Evolutionary conservation across 2,797 vertebrate genomes (phyloP).

Genomic region (Lophius americanus): DNA sequence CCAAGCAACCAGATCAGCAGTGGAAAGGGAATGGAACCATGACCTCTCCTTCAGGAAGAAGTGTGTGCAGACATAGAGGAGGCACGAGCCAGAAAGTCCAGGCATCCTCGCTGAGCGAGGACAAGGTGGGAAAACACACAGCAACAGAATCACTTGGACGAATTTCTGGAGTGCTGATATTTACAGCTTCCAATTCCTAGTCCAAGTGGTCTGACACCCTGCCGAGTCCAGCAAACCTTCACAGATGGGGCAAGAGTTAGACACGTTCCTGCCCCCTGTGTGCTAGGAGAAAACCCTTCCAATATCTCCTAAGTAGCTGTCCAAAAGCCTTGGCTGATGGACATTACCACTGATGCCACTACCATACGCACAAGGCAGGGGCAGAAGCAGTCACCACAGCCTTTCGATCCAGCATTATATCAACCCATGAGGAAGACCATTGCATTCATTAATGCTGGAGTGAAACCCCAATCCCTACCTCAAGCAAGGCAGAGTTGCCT

Average conservation of each 20-base stretch:
- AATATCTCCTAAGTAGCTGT: no score
- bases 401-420: no score
- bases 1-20: not conserved
- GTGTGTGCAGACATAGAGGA: not conserved
- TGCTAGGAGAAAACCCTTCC: not conserved
- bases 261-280: not conserved
- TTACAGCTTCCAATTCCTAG: not conserved
- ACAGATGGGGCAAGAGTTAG: not conserved
- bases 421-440: no score
- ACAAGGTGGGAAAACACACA: not conserved
- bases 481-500: no score
- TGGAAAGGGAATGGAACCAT: not conserved
- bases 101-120: not conserved
- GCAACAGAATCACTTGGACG: not conserved
- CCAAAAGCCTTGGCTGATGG: no score
- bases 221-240: not conserved
- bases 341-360: no score
- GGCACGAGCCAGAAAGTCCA: not conserved
- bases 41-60: not conserved
- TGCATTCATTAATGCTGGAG: no score
- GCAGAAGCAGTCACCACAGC: no score
- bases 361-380: no score
- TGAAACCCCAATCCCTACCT: no score
- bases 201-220: not conserved
- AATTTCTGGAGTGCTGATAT: not conserved